Base-by-base conservation (phyloP, 2,113 vertebrate genomes). In the Amphiprion ocellaris region DNA sequence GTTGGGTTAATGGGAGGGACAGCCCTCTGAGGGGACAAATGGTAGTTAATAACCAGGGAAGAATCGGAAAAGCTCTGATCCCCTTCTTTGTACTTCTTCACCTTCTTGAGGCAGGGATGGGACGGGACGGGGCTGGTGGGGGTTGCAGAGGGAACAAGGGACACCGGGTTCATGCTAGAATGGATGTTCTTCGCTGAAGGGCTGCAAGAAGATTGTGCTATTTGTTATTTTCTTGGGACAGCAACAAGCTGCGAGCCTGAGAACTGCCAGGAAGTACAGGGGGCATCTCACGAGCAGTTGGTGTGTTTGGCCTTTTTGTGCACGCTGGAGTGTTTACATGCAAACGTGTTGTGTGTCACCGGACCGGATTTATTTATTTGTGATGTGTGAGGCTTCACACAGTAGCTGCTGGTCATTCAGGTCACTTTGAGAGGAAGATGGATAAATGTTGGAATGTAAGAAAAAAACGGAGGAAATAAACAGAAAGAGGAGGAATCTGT, bases 1-100 rank as follows among this genome's bases (percentile, higher is more conserved):
- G 91, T 93, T 89, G 91, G 90, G 90, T 93, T 93, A 94, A 95
- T 93, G 92, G 93, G 89, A 89, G 89, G 92, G 91, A 92, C 89
- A 82, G 92, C 86, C 87, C 92, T 92, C 80, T 69, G 74, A 87
- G 85, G 81, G 90, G 85, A 92, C 89, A 91, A 92, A 90, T 55
- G 90, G 90, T 90, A 92, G 92, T 94, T 94, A 94, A 94, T 94
- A 94, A 92, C 92, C 87, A 92, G 86, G 72, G 83, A 85, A 90
- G 89, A 93, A 92, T 91, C 90, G 88, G 89, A 94, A 92, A 92
- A 92, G 89, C 89, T 92, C 92, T 92, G 89, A 92, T 94, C 87
- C 88, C 79, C 79, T 75, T 84, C 89, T 90, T 92, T 92, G 87
- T 90, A 81, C 86, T 90, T 81, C 85, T 88, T 89, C 89, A 90